phyloP scores from a whole-genome alignment of 2,113 vertebrate genomes.

The Phaetusa simplex region DNA sequence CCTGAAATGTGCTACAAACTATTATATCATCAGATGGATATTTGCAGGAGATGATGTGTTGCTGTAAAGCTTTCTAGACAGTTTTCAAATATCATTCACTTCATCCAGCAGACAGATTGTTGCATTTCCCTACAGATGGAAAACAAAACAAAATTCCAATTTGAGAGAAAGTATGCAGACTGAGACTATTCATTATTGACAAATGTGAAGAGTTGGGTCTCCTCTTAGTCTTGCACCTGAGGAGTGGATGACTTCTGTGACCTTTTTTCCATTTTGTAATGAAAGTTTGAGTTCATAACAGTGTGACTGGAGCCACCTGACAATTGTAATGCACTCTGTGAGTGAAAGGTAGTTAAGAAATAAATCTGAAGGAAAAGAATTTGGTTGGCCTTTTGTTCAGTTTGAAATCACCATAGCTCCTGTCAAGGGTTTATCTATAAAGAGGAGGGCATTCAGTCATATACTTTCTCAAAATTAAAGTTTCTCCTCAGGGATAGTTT shows the following conservation, averaged over 20 bases:
- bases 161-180: not conserved
- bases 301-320: not conserved
- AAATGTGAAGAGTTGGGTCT: not conserved
- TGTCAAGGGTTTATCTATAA: constrained; percentile 12
- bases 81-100: constrained; percentile 30
- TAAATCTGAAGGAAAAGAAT: constrained; percentile 20
- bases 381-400: constrained; percentile 25
- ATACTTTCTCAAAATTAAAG: constrained; percentile 51
- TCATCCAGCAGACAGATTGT: not conserved
- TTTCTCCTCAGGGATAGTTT: constrained; percentile 23
- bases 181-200: constrained; percentile 33
- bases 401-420: constrained; percentile 37
- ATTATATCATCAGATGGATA: not conserved
- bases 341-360: constrained; percentile 57
- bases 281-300: constrained; percentile 43
- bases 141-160: constrained; percentile 48
- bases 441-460: constrained; percentile 42
- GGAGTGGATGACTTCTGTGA: not conserved
- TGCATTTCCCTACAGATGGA: constrained; percentile 34
- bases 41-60: not conserved
- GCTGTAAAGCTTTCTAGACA: not conserved
- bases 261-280: constrained; percentile 57
- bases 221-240: not conserved
- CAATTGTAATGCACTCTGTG: constrained; percentile 5
- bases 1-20: not conserved